Evolutionary conservation across 2,113 vertebrate species (phyloP).

Genomic region (Oncorhynchus keta): DNA sequence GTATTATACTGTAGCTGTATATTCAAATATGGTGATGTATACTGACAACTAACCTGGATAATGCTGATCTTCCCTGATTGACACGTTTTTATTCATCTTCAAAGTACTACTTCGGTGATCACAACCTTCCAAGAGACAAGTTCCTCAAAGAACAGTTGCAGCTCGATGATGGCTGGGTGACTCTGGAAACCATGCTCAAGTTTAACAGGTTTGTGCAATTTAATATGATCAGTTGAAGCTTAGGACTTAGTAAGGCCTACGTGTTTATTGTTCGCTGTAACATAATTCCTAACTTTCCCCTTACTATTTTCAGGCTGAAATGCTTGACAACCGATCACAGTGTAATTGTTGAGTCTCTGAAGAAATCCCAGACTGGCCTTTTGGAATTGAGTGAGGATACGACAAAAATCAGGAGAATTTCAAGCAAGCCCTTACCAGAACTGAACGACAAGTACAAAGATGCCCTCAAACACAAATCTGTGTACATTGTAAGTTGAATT

Average conservation of each 20-base stretch:
- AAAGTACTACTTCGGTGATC: slow-evolving; percentile 98
- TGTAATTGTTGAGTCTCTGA: slow-evolving; percentile 84
- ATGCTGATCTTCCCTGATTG: neutral
- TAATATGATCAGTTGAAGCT: neutral
- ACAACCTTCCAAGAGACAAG: slow-evolving; percentile 94
- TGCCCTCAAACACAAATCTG: slow-evolving; percentile 88
- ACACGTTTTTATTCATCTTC: slow-evolving; percentile 6
- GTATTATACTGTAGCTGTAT: slow-evolving; percentile 62
- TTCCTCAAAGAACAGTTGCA: slow-evolving; percentile 96
- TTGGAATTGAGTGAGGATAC: slow-evolving; percentile 94
- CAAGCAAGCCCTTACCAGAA: slow-evolving; percentile 89
- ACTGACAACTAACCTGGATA: neutral
- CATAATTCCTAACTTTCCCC: neutral
- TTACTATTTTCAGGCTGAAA: slow-evolving; percentile 77
- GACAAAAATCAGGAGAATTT: slow-evolving; percentile 89
- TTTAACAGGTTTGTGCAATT: slow-evolving; percentile 88
- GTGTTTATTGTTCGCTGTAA: neutral
- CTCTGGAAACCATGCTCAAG: slow-evolving; percentile 94
- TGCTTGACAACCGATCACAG: slow-evolving; percentile 84
- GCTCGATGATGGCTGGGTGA: slow-evolving; percentile 94
- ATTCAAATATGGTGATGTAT: no score
- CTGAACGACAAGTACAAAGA: slow-evolving; percentile 92
- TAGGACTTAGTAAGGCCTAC: neutral
- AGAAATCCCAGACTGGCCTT: slow-evolving; percentile 89
- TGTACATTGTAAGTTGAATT: slow-evolving; percentile 88